These are phyloP conservation scores for Molossus alvarezi DNA, from an alignment of 2,797 vertebrate species.

Conservation along the genomic window DNA sequence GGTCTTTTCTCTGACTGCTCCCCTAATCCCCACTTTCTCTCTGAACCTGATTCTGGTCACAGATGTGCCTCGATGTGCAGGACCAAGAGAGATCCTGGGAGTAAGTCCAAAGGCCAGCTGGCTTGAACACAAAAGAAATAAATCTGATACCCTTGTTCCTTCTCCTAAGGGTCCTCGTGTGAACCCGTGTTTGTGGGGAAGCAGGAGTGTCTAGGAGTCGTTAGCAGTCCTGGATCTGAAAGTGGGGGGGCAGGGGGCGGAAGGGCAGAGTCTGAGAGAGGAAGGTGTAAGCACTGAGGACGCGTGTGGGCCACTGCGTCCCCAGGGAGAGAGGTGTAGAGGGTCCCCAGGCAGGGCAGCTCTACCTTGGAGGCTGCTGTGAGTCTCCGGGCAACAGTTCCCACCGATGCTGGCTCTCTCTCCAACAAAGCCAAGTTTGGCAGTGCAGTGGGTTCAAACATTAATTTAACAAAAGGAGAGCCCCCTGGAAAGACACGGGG, in stretches of 20 bases:
- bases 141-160: not conserved
- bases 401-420: conserved; percentile 38
- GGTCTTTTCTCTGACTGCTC: not conserved
- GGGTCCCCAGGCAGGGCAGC: not conserved
- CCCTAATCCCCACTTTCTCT: not conserved
- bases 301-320: not conserved
- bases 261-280: not conserved
- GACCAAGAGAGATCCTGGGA: not conserved
- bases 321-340: not conserved
- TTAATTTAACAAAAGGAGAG: conserved; percentile 69
- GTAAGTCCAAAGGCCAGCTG: not conserved
- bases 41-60: not conserved
- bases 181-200: not conserved
- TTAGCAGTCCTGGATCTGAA: not conserved
- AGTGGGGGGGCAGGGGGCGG: not conserved
- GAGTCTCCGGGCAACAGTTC: not conserved
- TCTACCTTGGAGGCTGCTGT: not conserved
- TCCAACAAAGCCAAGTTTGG: conserved; percentile 58
- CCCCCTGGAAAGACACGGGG: not conserved
- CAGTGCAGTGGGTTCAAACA: not conserved
- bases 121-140: not conserved
- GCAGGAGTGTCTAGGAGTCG: not conserved
- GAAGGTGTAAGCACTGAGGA: not conserved
- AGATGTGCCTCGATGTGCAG: not conserved
- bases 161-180: not conserved